These are phyloP conservation scores for Noctilio leporinus DNA, from an alignment of 2,113 vertebrate genomes.

Conservation along the genomic window DNA sequence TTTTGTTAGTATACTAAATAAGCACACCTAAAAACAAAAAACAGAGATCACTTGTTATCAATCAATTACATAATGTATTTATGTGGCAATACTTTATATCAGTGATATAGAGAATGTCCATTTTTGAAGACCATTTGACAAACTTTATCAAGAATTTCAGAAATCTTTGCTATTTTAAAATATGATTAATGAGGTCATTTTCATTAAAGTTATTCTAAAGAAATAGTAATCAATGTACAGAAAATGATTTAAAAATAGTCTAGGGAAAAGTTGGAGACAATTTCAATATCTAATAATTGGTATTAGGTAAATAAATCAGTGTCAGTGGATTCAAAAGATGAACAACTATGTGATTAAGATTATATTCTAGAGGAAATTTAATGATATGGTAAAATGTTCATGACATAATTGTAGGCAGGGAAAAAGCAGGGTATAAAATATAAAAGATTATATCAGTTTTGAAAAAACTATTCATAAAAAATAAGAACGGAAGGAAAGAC, in stretches of 20 bases:
- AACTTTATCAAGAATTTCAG: background rate
- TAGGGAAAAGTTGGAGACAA: background rate
- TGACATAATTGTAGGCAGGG: background rate
- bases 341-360: background rate
- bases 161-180: background rate
- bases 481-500: background rate
- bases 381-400: background rate
- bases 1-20: background rate
- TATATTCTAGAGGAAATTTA: background rate
- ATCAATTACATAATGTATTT: background rate
- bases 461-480: background rate
- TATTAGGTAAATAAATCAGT: background rate
- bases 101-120: background rate
- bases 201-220: constrained; percentile 1
- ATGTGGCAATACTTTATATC: background rate
- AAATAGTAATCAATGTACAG: background rate
- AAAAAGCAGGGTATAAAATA: background rate
- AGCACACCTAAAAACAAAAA: background rate
- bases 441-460: background rate
- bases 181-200: background rate
- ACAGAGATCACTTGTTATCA: background rate
- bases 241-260: background rate
- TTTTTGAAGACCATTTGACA: background rate
- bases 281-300: background rate
- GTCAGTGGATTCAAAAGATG: background rate